Percentiles rank a stretch among this genome's conserved stretches.
Conservation (phyloP, 2,113 vertebrate species). For the Podarcis raffonei region DNA sequence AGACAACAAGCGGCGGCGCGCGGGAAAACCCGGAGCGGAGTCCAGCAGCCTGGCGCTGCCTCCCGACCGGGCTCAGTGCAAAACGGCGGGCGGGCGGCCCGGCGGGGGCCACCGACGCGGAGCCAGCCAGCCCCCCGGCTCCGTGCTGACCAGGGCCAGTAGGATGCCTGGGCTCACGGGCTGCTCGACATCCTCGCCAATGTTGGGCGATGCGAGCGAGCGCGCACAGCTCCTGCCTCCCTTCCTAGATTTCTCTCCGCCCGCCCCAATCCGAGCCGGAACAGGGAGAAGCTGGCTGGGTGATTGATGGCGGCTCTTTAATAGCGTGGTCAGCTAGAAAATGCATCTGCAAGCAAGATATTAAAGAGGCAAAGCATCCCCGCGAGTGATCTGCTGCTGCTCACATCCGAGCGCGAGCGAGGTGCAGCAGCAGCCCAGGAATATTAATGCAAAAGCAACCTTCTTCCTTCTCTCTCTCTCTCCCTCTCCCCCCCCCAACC, state of each 20-base stretch:
- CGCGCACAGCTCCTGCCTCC: background rate
- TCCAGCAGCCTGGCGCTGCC: background rate
- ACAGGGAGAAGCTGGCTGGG: conserved; percentile 49
- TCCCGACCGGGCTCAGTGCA: background rate
- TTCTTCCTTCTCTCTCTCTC: background rate
- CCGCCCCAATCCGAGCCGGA: conserved; percentile 55
- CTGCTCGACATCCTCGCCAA: background rate
- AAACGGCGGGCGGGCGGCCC: background rate
- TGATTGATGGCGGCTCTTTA: conserved; percentile 82
- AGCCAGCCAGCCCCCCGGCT: background rate
- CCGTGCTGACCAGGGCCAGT: background rate
- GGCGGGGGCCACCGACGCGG: background rate
- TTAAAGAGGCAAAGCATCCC: conserved; percentile 66
- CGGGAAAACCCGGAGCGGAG: conserved; percentile 65
- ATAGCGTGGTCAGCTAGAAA: conserved; percentile 76
- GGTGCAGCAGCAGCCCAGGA: conserved; percentile 61
- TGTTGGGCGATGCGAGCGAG: background rate
- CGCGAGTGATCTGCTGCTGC: conserved; percentile 65
- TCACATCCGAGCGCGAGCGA: conserved; percentile 45
- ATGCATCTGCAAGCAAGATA: conserved; percentile 75
- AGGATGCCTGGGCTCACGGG: background rate
- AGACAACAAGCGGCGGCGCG: conserved; percentile 57
- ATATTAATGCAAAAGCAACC: conserved; percentile 68
- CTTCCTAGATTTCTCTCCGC: conserved; percentile 34
- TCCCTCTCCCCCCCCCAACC: background rate